phyloP scores from a whole-genome alignment of 2,888 invertebrate genomes.

The Zygothrica quintamaculata region DNA sequence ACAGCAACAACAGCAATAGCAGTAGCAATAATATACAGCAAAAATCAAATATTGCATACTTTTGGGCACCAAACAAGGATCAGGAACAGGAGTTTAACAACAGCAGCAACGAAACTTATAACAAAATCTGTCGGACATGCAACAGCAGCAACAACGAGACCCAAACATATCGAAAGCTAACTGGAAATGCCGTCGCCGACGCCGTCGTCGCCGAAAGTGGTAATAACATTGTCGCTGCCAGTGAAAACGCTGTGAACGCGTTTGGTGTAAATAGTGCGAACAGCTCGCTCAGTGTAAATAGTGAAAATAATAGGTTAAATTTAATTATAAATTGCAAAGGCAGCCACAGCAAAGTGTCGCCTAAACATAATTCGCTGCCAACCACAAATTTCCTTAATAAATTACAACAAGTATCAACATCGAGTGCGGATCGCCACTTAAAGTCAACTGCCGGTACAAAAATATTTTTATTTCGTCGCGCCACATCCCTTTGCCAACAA shows the following conservation, averaged over 20 bases:
- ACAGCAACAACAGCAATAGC: conserved; percentile 19
- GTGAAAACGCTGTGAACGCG: conserved; percentile 36
- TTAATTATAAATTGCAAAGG: conserved; percentile 63
- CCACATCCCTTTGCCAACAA: conserved; percentile 14
- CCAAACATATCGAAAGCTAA: conserved; percentile 56
- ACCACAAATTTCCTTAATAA: conserved; percentile 75
- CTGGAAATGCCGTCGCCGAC: conserved; percentile 72
- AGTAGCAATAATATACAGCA: conserved; percentile 34
- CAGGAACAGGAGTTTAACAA: conserved; percentile 12
- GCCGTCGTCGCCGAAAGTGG: conserved; percentile 47
- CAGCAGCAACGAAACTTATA: conserved; percentile 19
- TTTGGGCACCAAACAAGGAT: conserved; percentile 46
- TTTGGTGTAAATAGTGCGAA: conserved; percentile 58
- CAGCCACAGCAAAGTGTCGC: conserved; percentile 40
- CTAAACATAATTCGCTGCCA: conserved; percentile 50
- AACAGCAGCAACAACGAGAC: conserved; percentile 32
- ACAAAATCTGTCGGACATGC: conserved; percentile 29
- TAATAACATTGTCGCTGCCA: conserved; percentile 24
- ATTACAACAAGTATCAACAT: conserved; percentile 59
- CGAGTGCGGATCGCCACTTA: conserved; percentile 66
- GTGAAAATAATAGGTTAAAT: conserved; percentile 75
- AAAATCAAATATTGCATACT: conserved; percentile 45
- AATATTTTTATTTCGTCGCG: conserved; percentile 24
- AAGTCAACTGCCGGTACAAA: conserved; percentile 54
- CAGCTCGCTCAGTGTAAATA: conserved; percentile 59